Evolutionary conservation across 2,888 invertebrate species (phyloP), one percentile per base, ranked within the genome.

Genomic region (Pediacus dermestoides): DNA sequence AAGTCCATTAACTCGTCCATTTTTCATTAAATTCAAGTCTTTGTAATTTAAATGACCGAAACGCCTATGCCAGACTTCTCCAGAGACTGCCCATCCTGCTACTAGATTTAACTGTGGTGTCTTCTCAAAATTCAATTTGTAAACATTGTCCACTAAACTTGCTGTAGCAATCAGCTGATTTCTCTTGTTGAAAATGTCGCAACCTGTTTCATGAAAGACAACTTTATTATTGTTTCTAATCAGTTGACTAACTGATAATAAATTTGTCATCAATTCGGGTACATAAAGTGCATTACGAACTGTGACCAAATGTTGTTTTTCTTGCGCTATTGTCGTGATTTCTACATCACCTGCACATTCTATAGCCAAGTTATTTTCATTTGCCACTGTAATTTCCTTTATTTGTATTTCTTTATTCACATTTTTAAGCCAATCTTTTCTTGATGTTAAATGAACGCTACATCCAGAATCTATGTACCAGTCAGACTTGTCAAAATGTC

Each of bases 401-500:
- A 41, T 22, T n/a, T 38, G 4, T 15, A 34, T n/a, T n/a, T n/a
- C 28, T n/a, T 39, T 30, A 10, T 34, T 11, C 15, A 28, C 10
- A 35, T 44, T 44, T 30, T 30, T 32, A 4, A 45, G 11, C 45
- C 42, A 42, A 12, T 43, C 41, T 25, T 42, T 34, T 4, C 40
- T 41, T 9, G 42, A 13, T 4, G 46, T 48, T 18, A 58, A 41
- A 44, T 60, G 57, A 37, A 34, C 33, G 32, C 53, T 57, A 7
- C 53, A 53, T 3, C 57, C 57, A 1, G 51, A 52, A 30, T 61
- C 55, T 2, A 59, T 23, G 15, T 56, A 60, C 47, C 51, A 61
- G 22, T 57, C 53, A 4, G 26, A 13, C 16, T 43, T 50, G 15
- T 39, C 30, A 30, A 42, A 48, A 8, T 34, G 28, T 6, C 36